Evolutionary conservation across 2,888 invertebrate species (phyloP), one percentile per base, ranked within the genome.

Genomic region (Amphipyra berbera): DNA sequence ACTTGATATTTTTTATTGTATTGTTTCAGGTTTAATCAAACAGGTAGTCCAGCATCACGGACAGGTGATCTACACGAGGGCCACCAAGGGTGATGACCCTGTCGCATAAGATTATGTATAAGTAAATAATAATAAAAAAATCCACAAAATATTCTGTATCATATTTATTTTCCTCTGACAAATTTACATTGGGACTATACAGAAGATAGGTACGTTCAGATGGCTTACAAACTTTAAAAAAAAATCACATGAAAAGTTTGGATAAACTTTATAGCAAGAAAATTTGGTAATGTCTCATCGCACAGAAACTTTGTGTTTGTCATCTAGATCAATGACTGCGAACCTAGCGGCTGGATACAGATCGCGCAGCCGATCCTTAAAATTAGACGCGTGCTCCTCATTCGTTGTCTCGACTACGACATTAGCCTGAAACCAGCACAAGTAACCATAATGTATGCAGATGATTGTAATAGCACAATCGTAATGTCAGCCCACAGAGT

Each of bases 21-120:
- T 79, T 92, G 61, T 79, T 87, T 0, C 95, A 98, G 98, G 99
- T 88, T 95, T 99, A 85, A 99, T 99, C 89, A 98, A 97, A 89
- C 98, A 98, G 94, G 99, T 99, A 74, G 98, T 98, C 66, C 98
- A 99, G 92, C 99, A 99, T 93, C 98, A 98, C 91, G 98, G 98
- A 55, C 99, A 99, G 95, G 96, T 99, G 74, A 99, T 99, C 91
- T 99, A 99, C 96, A 99, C 99, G 37, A 96, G 99, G 89, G 97
- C 98, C 61, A 99, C 98, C 46, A 99, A 99, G 96, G 98, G 97
- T 83, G 98, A 98, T 89, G 98, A 98, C 88, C 96, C 96, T 68
- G 96, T 95, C 86, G 96, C 97, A 83, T 97, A 97, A 96, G 70
- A 64, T 90, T 87, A 92, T 90, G 88, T 79, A 86, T 93, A 92